Evolutionary conservation across 2,888 invertebrate genomes (phyloP), one percentile per base, ranked within the genome.

Genomic region (Synergus gifuensis): DNA sequence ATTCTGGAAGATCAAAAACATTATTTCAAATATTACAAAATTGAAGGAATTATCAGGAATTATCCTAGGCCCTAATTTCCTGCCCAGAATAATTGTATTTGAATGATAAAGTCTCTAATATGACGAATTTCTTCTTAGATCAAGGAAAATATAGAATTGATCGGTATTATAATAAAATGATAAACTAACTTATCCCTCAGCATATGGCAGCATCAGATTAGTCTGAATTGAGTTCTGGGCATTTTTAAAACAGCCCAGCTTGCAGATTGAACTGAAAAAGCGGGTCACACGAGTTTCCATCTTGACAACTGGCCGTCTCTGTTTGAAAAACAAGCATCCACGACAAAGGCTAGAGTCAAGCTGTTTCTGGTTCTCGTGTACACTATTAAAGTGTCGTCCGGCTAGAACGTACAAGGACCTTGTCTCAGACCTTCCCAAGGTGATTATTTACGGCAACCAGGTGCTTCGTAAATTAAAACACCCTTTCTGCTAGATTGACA

Each of bases 401-500:
- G 93, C 96, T 96, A 94, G 96, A 94, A 94, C 93, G 94, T 95
- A 89, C 69, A 82, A 88, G 88, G 82, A 94, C 94, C 95, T 94
- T 94, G 93, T 92, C 96, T 96, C 96, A 96, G 96, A 96, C 96
- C 96, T 96, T 96, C 96, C 96, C 96, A 96, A 93, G 95, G 94
- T 94, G 92, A 87, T 88, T 79, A 64, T 62, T 0, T 11, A 73
- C 86, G 89, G 94, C 94, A 94, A 94, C 92, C 80, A 89, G 83
- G 92, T 95, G 94, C 95, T 93, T 92, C 86, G 95, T 92, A 46
- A 46, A 46, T 83, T 89, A 46, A 12, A 95, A 92, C 92, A 94
- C 95, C 95, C 95, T 96, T 94, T 91, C 94, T 95, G 95, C 95
- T 94, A 95, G 95, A 95, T 96, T n/a, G n/a, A n/a, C n/a, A 93